Percentiles rank a stretch among this genome's conserved stretches.
These are phyloP conservation scores for Cheilosia vernalis DNA, from an alignment of 2,888 invertebrate genomes.

Conservation along the genomic window DNA sequence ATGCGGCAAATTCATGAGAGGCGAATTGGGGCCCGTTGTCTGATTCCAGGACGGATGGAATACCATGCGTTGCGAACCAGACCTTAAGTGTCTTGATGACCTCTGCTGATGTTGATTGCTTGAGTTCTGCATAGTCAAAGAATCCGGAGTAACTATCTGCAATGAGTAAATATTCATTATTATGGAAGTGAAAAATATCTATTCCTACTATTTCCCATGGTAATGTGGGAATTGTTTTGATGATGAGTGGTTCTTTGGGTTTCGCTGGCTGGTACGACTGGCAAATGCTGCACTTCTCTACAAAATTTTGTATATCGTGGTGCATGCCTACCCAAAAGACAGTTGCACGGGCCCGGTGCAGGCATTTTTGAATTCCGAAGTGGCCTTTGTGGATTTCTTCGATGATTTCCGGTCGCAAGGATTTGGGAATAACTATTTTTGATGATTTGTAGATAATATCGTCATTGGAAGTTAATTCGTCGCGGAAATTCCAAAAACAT, in stretches of 20 bases:
- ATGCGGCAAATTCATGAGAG: constrained; percentile 57
- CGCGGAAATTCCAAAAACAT: constrained; percentile 40
- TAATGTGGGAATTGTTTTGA: constrained; percentile 49
- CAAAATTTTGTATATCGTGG: constrained; percentile 44
- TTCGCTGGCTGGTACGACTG: constrained; percentile 29
- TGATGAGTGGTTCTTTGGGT: constrained; percentile 38
- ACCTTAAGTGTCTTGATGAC: constrained; percentile 49
- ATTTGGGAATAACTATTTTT: constrained; percentile 54
- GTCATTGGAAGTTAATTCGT: constrained; percentile 43
- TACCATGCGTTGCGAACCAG: constrained; percentile 68
- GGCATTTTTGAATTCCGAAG: neutral
- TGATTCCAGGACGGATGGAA: constrained; percentile 57
- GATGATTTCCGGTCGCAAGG: neutral
- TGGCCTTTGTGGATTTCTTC: neutral
- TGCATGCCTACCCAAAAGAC: constrained; percentile 37
- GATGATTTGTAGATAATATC: constrained; percentile 60
- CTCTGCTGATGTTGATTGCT: constrained; percentile 57
- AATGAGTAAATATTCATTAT: constrained; percentile 36
- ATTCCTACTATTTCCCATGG: constrained; percentile 39
- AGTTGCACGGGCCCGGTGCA: neutral
- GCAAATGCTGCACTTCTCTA: constrained; percentile 59
- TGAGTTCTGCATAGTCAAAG: constrained; percentile 55
- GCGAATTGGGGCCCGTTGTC: constrained; percentile 65
- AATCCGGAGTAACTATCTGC: constrained; percentile 61
- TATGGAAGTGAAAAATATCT: constrained; percentile 26